A percentile compares a stretch with the other conserved stretches of the same genome.
Conservation (phyloP, 2,113 vertebrate species). For the Corythornis madagascariensis region DNA sequence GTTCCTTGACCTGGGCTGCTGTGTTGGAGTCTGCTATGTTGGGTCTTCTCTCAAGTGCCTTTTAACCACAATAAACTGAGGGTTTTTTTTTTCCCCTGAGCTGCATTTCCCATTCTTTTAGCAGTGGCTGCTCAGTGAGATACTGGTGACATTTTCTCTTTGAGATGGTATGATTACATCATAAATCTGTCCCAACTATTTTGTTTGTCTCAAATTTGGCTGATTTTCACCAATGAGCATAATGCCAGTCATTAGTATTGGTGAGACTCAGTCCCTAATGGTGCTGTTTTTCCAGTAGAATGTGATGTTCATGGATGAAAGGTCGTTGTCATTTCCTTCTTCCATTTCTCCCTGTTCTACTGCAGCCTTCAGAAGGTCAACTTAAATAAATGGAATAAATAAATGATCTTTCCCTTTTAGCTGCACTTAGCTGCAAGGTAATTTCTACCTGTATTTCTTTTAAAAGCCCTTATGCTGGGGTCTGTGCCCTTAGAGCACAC, state of each 20-base stretch:
- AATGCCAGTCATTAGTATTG: constrained; percentile 60
- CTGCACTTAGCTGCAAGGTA: not conserved
- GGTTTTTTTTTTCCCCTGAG: not conserved
- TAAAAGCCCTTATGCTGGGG: not conserved
- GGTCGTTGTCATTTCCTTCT: constrained; percentile 48
- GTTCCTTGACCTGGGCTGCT: not conserved
- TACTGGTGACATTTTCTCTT: not conserved
- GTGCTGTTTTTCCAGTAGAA: not conserved
- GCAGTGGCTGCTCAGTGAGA: not conserved
- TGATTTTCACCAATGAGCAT: constrained; percentile 22
- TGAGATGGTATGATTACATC: not conserved
- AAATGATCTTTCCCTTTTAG: not conserved
- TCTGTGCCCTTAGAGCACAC: not conserved
- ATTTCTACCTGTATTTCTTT: not conserved
- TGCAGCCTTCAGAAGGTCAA: not conserved
- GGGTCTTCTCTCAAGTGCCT: not conserved
- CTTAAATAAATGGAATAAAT: not conserved
- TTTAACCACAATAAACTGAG: not conserved
- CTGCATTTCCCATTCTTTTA: not conserved
- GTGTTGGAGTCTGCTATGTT: not conserved
- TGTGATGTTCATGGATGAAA: constrained; percentile 48
- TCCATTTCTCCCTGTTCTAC: not conserved
- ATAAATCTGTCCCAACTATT: not conserved
- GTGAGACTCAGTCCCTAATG: not conserved
- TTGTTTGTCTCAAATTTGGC: constrained; percentile 50